Base-by-base conservation (phyloP, 1,140 invertebrate species). In the Ceratina japonica region DNA sequence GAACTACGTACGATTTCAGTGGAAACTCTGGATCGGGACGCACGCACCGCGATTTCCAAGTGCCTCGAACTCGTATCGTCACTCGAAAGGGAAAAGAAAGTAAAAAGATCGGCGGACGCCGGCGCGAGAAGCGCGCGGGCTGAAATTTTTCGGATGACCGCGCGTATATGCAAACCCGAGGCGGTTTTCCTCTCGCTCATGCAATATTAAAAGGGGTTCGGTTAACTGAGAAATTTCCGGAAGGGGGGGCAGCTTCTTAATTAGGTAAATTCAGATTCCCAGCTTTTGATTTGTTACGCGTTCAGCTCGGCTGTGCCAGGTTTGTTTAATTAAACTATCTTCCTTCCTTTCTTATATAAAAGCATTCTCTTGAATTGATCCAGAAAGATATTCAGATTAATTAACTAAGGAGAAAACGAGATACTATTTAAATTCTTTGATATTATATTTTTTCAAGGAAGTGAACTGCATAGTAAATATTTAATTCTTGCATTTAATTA, bases 1-100 rank as follows among this genome's bases (percentile, higher is more conserved):
- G 24, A 16, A n/a, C 56, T 24, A 63, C 27, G 51, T 24, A 63
- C 27, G 51, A 54, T 76, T 70, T 80, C 66, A 84, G 69, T 84
- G 58, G 59, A 84, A 76, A 72, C 72, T 75, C 24, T 51, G 51
- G 59, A 71, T 16, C 58, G 71, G 62, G 79, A n/a, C 71, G 80
- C 66, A 83, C 82, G n/a, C 27, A n/a, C 7, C n/a, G 10, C 24
- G 22, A 52, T 31, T 64, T 49, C 58, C 49, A 24, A 13, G 56
- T 49, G 22, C 22, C 49, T 56, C 51, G n/a, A 56, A 63, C 64
- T 20, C 49, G 54, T n/a, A n/a, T n/a, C n/a, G n/a, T n/a, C n/a
- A n/a, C n/a, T n/a, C n/a, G n/a, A n/a, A n/a, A 20, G 27, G 24
- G 27, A 52, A 4, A 15, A 5, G 18, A 18, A 20, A 68, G 22